Evolutionary conservation across 1,140 invertebrate species (phyloP).

Genomic region (Ptiloglossa arizonensis): DNA sequence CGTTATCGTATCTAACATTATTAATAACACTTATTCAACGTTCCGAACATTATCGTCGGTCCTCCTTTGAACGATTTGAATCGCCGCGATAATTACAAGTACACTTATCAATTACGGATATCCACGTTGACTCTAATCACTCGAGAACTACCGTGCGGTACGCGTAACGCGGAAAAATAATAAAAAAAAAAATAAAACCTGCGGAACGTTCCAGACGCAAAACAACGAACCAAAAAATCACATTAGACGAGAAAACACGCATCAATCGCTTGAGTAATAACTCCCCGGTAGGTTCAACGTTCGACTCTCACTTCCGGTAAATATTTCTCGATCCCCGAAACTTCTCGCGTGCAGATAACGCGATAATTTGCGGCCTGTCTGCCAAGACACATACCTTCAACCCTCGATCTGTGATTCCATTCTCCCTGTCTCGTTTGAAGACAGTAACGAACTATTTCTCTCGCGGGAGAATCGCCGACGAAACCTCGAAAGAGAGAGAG

Average conservation of each 20-base stretch:
- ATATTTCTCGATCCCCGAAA: background rate
- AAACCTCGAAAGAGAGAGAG: background rate
- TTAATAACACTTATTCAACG: no score
- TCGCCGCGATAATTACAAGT: no score
- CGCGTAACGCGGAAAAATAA: no score
- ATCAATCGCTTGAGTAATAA: background rate
- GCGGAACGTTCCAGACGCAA: background rate
- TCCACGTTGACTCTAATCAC: no score
- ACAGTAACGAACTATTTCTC: background rate
- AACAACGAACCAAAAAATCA: background rate
- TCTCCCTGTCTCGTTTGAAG: background rate
- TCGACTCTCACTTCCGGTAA: slow-evolving; percentile 7
- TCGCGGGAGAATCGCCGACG: background rate
- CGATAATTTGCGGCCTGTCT: slow-evolving; percentile 16
- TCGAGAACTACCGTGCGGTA: no score
- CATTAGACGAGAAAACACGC: background rate
- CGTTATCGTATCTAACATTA: no score
- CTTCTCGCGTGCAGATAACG: slow-evolving; percentile 6
- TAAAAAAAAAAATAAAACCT: no score
- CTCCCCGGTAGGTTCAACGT: background rate
- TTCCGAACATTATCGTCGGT: no score
- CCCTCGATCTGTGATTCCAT: slow-evolving; percentile 1
- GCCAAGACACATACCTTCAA: background rate
- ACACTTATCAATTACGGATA: no score
- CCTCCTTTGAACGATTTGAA: no score